These are phyloP conservation scores for Penaeus chinensis DNA, from an alignment of 1,140 invertebrate genomes.

Conservation along the genomic window DNA sequence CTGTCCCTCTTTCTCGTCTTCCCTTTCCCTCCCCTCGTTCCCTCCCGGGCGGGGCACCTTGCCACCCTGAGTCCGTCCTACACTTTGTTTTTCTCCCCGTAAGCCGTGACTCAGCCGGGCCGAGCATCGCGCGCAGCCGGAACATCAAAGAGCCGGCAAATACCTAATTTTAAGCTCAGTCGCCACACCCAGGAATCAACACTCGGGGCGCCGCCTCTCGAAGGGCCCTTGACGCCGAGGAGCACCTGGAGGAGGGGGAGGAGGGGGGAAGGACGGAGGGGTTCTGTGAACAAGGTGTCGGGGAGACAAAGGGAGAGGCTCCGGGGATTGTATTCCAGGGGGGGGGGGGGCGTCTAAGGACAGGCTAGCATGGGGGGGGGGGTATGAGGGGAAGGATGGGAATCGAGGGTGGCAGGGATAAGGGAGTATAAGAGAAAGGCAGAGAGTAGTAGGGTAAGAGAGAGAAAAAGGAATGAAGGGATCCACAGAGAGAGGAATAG, in stretches of 20 bases:
- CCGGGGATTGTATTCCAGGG: background rate
- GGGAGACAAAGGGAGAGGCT: slow-evolving; percentile 10
- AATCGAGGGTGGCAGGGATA: background rate
- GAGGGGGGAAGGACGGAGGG: background rate
- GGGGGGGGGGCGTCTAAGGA: background rate
- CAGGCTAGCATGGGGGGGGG: background rate
- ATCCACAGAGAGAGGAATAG: background rate
- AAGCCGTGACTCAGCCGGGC: background rate
- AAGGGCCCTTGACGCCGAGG: background rate
- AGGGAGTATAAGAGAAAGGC: slow-evolving; percentile 7
- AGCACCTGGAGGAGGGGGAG: background rate
- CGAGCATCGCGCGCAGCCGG: background rate
- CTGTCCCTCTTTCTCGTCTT: background rate
- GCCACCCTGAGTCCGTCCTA: background rate
- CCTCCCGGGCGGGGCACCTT: background rate
- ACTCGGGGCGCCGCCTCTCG: slow-evolving; percentile 22
- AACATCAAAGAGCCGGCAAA: slow-evolving; percentile 44
- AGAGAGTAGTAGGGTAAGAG: background rate
- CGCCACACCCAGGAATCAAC: slow-evolving; percentile 44
- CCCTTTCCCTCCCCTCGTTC: background rate
- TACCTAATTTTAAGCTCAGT: slow-evolving; percentile 49
- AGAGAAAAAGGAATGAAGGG: background rate
- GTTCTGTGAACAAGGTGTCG: background rate
- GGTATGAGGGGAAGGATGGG: background rate
- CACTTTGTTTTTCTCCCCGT: background rate